phyloP scores from a whole-genome alignment of 2,797 vertebrate species.

The Gadopsis bispinosus region DNA sequence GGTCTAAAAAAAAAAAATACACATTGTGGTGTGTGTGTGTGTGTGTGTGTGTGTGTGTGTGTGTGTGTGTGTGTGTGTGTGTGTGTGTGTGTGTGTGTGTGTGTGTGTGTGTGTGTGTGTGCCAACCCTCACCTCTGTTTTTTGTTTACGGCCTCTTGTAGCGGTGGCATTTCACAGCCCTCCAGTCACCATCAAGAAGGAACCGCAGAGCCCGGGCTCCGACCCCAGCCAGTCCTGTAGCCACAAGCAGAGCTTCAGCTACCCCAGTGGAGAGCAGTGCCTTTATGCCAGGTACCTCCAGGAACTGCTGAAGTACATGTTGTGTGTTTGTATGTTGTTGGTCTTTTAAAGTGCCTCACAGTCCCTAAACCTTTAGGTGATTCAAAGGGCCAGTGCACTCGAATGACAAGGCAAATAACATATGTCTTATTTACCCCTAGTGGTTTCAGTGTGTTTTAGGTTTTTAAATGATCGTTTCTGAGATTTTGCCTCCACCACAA shows the following conservation, averaged over 20 bases:
- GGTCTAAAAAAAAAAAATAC: too few relatives aligned
- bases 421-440: not conserved
- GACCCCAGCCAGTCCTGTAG: constrained; percentile 92
- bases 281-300: constrained; percentile 92
- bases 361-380: not conserved
- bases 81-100: too few relatives aligned
- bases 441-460: not conserved
- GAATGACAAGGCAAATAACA: not conserved
- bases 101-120: too few relatives aligned
- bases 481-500: not conserved
- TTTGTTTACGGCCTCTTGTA: constrained; percentile 58
- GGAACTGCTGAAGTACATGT: too few relatives aligned
- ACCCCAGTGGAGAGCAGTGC: constrained; percentile 93
- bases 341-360: not conserved
- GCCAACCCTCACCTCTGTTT: constrained; percentile 42
- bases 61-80: too few relatives aligned
- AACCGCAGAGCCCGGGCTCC: constrained; percentile 92
- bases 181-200: constrained; percentile 95
- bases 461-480: not conserved
- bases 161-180: constrained; percentile 97
- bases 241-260: constrained; percentile 89
- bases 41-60: too few relatives aligned
- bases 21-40: too few relatives aligned
- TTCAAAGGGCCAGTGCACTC: not conserved
- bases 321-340: not conserved